Base-by-base conservation (phyloP, 2,888 invertebrate genomes). In the Blastobasis lacticolella region DNA sequence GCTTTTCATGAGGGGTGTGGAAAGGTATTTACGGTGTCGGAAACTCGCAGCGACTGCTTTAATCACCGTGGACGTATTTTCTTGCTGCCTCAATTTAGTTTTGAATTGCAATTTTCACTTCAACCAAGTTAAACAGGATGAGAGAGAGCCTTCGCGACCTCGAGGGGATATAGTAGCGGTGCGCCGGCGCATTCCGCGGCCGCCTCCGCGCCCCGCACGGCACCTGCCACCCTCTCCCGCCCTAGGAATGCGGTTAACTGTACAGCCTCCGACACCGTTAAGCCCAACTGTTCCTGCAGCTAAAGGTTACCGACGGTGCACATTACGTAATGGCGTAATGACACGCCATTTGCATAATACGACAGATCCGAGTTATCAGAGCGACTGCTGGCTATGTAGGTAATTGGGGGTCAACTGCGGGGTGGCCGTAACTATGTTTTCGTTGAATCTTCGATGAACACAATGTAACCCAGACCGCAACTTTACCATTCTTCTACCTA, bases 241-340 rank as follows among this genome's bases (percentile, higher is more conserved):
- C 71, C 80, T 78, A 83, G 83, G 86, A 84, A 84, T 84, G 84
- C 75, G 76, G 67, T 72, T 83, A 83, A 85, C 84, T 78, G 77
- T 75, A 76, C 79, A 79, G 78, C 78, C 81, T 82, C 78, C 78
- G 72, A 72, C 73, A 75, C 81, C 81, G 80, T 78, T 82, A 81
- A 74, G 66, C 70, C 68, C 69, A 73, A 76, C 79, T 71, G 75
- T 78, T 76, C 73, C 71, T 71, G 67, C 69, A 66, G 67, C 69
- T 64, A 70, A 73, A 71, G 74, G 73, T 75, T 74, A 73, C 69
- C 63, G 67, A 64, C 64, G 58, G 60, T 61, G 64, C 61, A 59
- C 64, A 65, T 73, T 74, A 71, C 64, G 69, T 69, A 70, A 73
- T 61, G 59, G 59, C 62, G 66, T 69, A 72, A 70, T 71, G 63